phyloP scores from a whole-genome alignment of 2,113 vertebrate genomes.

The Leptocoma aspasia region DNA sequence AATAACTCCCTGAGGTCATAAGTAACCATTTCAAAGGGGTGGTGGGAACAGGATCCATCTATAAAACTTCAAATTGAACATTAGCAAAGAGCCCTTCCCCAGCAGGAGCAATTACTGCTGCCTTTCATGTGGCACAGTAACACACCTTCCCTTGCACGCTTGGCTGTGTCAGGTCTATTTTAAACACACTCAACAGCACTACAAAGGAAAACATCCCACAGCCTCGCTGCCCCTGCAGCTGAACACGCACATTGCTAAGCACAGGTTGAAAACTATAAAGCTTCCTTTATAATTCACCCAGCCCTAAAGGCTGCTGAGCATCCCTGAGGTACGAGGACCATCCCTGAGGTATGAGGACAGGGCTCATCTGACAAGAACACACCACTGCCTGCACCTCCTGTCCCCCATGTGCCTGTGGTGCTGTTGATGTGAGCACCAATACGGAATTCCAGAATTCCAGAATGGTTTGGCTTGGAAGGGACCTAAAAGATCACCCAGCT shows the following conservation, averaged over 20 bases:
- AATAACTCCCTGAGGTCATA: neutral
- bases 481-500: neutral
- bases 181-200: neutral
- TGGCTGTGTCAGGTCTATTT: neutral
- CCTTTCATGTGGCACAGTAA: conserved; percentile 38
- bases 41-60: conserved; percentile 16
- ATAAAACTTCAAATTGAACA: conserved; percentile 10
- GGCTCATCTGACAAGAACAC: accelerated
- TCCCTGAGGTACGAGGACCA: neutral
- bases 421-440: accelerated
- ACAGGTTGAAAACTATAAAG: neutral
- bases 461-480: neutral
- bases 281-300: neutral
- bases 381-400: neutral
- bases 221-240: neutral
- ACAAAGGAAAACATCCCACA: neutral
- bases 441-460: neutral
- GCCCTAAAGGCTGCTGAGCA: neutral
- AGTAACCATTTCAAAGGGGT: conserved; percentile 45
- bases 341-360: neutral
- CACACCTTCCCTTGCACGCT: neutral
- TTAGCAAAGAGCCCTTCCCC: neutral
- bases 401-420: accelerated
- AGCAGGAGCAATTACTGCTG: neutral
- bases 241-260: neutral